phyloP scores from a whole-genome alignment of 2,113 vertebrate genomes.

The Agapornis roseicollis region DNA sequence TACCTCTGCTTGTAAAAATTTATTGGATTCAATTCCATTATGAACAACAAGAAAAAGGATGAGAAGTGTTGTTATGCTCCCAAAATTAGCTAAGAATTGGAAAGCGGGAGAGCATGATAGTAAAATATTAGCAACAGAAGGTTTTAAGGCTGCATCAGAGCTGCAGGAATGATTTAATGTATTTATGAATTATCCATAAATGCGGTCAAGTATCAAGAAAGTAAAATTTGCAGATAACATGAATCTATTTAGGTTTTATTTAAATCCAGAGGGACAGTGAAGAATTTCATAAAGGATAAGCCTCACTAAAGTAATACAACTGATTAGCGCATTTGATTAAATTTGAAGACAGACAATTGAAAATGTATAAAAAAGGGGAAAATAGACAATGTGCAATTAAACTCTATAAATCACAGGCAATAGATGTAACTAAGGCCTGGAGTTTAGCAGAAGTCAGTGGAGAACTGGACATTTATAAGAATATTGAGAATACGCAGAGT shows the following conservation, averaged over 20 bases:
- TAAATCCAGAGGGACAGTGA: neutral
- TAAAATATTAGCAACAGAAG: neutral
- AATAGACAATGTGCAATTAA: neutral
- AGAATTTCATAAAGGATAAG: conserved; percentile 8
- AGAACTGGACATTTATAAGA: neutral
- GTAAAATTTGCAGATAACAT: neutral
- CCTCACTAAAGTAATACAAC: neutral
- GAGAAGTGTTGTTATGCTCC: neutral
- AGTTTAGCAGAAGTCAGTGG: neutral
- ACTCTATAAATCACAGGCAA: neutral
- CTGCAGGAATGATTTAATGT: neutral
- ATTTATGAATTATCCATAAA: neutral
- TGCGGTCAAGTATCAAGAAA: neutral
- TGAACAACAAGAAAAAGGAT: neutral
- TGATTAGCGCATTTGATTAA: neutral
- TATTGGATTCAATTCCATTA: neutral
- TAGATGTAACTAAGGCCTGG: neutral
- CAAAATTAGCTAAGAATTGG: neutral
- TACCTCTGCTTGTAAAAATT: neutral
- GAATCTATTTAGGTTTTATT: conserved; percentile 7
- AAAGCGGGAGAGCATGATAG: neutral
- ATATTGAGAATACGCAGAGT: neutral
- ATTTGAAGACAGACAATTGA: neutral
- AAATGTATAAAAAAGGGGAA: neutral
- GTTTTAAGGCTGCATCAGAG: neutral